Evolutionary conservation across 2,113 vertebrate genomes (phyloP), one percentile per base, ranked within the genome.

Genomic region (Caloenas nicobarica): DNA sequence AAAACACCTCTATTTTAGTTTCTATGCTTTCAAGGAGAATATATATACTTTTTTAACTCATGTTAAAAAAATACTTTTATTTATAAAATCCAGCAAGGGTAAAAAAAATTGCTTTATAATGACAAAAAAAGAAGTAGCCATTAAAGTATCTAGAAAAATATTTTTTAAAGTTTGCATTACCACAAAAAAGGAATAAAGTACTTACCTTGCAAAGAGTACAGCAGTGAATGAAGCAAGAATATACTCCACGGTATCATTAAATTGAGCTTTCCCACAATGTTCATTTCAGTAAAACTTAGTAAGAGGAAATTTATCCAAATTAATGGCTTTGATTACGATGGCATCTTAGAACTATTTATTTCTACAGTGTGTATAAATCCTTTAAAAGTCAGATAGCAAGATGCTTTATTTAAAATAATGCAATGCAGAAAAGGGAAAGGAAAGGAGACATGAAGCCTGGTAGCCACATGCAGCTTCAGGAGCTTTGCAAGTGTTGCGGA

Each of bases 191-290:
- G 13, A 89, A 74, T 56, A 33, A 84, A 93, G 13, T 46, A 56
- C 99, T 98, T 98, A 99, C 99, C 99, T 98, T 98, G 98, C 86
- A 99, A 95, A 71, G 98, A 97, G 93, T 98, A 98, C 77, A 99
- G 98, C 93, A 99, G 97, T 93, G 94, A 95, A 81, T 98, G 98
- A 98, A 99, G 85, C 95, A 98, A 98, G 92, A 99, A 98, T 93
- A 96, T 80, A 96, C 97, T 98, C 98, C 98, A 97, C 9, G 97
- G 98, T 98, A 98, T 98, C 99, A 99, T 98, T 96, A 98, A 98
- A 98, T 98, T 98, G 97, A 98, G 95, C 96, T 98, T 98, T 98
- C 98, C 98, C 98, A 98, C 98, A 97, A 98, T 97, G 98, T 98
- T 99, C 99, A 99, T 99, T 98, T 99, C 99, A 99, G 97, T 97